These are phyloP conservation scores for Emys orbicularis DNA, from an alignment of 2,797 vertebrate species.

Conservation along the genomic window DNA sequence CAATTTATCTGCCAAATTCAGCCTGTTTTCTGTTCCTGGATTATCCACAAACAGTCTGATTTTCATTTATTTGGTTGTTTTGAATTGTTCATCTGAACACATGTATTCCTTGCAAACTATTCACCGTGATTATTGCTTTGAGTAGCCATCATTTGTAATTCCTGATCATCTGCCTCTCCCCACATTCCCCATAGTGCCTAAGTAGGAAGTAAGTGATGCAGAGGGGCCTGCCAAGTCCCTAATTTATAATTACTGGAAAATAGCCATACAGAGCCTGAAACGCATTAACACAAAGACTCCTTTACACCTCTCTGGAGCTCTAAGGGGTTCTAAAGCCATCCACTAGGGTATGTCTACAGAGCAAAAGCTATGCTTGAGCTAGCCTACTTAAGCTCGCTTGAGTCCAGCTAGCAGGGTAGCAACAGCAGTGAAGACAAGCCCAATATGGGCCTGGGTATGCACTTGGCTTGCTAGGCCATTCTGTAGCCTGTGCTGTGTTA, in stretches of 20 bases:
- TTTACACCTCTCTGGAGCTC: neutral
- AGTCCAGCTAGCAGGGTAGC: too few species aligned
- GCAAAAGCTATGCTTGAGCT: too few species aligned
- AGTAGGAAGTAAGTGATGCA: neutral
- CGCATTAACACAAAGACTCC: neutral
- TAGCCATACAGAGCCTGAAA: neutral
- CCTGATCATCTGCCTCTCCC: neutral
- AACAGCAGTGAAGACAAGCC: too few species aligned
- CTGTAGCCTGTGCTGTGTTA: too few species aligned
- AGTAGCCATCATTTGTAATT: neutral
- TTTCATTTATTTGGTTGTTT: neutral
- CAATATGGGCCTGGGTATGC: too few species aligned
- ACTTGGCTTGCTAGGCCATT: too few species aligned
- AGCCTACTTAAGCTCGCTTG: too few species aligned
- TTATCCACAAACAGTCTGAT: fast-evolving
- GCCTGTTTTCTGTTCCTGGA: neutral
- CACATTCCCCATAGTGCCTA: neutral
- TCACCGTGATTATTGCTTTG: neutral
- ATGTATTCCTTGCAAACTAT: neutral
- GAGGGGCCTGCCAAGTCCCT: neutral
- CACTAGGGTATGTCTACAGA: too few species aligned
- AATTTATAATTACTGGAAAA: neutral
- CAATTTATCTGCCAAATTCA: fast-evolving
- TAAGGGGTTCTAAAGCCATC: neutral
- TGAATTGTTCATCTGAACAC: neutral